Conservation (phyloP, 1,140 invertebrate genomes). For the Elysia chlorotica region DNA sequence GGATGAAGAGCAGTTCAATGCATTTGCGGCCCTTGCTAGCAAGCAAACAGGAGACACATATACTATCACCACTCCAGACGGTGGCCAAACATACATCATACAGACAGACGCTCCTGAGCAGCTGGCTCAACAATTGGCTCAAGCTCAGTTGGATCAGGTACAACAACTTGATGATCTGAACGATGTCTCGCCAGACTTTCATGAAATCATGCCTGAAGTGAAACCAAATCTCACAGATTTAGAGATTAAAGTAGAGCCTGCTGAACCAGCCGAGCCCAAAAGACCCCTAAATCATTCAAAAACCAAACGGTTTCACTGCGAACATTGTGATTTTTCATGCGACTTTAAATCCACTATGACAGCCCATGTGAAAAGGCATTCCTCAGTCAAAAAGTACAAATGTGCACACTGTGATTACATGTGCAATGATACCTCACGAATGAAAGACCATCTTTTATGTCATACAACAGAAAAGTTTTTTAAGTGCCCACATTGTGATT, state of each 20-base stretch:
- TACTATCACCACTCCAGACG: constrained; percentile 10
- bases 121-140: constrained; percentile 5
- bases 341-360: constrained; percentile 10
- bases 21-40: constrained; percentile 7
- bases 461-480: constrained; percentile 11
- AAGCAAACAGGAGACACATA: constrained; percentile 13
- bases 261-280: not conserved
- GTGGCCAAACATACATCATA: constrained; percentile 15
- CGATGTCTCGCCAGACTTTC: not conserved
- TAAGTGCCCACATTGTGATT: constrained; percentile 4
- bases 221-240: constrained; percentile 8
- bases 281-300: constrained; percentile 13
- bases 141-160: constrained; percentile 11
- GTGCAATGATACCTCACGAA: constrained; percentile 8
- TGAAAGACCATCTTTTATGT: constrained; percentile 15
- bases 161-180: constrained; percentile 1
- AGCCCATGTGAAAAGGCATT: constrained; percentile 10
- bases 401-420: constrained; percentile 21
- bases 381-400: constrained; percentile 11
- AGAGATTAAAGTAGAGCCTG: not conserved
- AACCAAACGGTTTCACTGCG: constrained; percentile 16
- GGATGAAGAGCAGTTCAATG: constrained; percentile 11
- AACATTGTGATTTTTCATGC: constrained; percentile 14
- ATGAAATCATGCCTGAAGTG: not conserved
- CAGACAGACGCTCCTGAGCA: constrained; percentile 11